Evolutionary conservation across 2,888 invertebrate species (phyloP).

Genomic region (Epirrhoe tristata): DNA sequence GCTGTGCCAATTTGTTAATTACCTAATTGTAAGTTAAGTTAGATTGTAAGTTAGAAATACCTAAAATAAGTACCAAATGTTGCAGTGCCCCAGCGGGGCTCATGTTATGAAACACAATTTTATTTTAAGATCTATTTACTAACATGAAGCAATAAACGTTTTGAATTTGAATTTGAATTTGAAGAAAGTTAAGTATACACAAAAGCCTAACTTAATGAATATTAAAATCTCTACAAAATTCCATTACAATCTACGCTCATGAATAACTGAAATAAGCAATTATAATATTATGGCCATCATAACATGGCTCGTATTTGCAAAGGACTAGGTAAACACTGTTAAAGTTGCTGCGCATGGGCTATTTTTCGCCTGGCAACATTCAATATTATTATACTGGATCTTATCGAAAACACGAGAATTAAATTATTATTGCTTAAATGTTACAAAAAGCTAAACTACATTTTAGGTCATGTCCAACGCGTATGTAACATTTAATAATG

Average conservation of each 20-base stretch:
- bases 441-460: too few relatives aligned
- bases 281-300: slow-evolving; percentile 28
- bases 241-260: slow-evolving; percentile 15
- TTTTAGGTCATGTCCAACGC: too few relatives aligned
- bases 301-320: slow-evolving; percentile 27
- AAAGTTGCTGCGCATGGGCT: slow-evolving; percentile 1
- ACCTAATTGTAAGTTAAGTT: too few relatives aligned
- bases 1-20: too few relatives aligned
- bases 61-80: too few relatives aligned
- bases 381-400: background rate
- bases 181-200: background rate
- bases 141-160: too few relatives aligned
- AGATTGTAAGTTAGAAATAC: too few relatives aligned
- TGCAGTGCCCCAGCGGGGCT: too few relatives aligned
- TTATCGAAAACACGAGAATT: background rate
- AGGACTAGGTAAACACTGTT: slow-evolving; percentile 22
- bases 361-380: slow-evolving; percentile 10
- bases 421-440: background rate
- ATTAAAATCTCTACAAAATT: slow-evolving; percentile 14
- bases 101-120: too few relatives aligned
- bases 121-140: too few relatives aligned
- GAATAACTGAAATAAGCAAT: slow-evolving; percentile 28
- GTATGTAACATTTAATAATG: too few relatives aligned
- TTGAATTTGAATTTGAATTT: background rate
- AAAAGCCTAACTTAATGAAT: background rate